Percentiles rank a stretch among this genome's conserved stretches.
Evolutionary conservation across 2,113 vertebrate species (phyloP).

Genomic region (Spermophilus dauricus): DNA sequence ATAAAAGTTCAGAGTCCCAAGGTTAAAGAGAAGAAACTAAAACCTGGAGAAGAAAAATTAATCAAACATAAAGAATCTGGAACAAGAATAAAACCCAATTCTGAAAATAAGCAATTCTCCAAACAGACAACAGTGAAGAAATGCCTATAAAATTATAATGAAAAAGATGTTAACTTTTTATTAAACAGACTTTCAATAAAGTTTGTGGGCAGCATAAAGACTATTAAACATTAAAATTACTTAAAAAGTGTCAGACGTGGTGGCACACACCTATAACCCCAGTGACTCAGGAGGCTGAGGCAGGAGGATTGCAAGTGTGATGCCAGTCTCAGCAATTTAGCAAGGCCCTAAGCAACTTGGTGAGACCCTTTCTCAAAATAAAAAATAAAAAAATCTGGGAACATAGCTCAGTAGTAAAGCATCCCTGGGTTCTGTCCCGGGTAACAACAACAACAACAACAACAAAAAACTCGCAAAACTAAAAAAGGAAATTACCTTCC

Average conservation of each 20-base stretch:
- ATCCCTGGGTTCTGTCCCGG: no score
- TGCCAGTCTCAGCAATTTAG: no score
- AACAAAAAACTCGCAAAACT: not conserved
- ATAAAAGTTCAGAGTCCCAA: not conserved
- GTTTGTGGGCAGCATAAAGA: not conserved
- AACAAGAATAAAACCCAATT: not conserved
- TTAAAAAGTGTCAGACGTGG: no score
- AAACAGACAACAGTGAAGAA: slow-evolving; percentile 3
- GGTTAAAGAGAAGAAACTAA: not conserved
- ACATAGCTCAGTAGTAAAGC: no score
- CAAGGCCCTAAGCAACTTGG: no score
- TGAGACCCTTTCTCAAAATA: no score
- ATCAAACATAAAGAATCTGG: not conserved
- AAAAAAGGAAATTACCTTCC: not conserved
- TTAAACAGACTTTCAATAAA: not conserved
- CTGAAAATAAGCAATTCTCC: not conserved
- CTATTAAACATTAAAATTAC: not conserved
- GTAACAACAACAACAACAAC: no score
- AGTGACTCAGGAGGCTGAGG: no score
- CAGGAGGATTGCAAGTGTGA: no score
- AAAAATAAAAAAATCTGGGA: no score
- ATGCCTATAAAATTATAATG: not conserved
- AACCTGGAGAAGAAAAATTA: not conserved
- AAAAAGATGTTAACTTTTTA: not conserved
- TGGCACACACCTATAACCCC: no score